Evolutionary conservation across 2,113 vertebrate species (phyloP).

Genomic region (Rhombomys opimus): DNA sequence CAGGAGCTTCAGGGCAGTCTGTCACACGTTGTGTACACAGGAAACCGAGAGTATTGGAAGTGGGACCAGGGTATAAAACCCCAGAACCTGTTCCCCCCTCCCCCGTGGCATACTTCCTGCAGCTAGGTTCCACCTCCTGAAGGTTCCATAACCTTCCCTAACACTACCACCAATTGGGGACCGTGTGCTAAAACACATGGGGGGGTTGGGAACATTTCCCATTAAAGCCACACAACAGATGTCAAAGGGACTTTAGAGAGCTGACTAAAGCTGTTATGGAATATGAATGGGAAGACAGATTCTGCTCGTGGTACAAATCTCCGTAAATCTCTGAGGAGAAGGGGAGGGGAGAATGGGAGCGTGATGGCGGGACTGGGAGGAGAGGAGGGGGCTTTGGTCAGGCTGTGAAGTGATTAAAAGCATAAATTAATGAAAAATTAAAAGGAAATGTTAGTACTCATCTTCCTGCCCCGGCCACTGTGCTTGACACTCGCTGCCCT

Average conservation of each 20-base stretch:
- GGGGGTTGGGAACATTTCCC: background rate
- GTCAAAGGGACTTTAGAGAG: background rate
- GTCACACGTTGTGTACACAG: background rate
- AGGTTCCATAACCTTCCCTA: background rate
- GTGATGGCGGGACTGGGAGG: background rate
- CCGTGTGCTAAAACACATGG: background rate
- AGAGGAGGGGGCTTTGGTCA: too few species aligned
- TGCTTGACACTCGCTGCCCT: background rate
- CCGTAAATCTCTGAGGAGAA: background rate
- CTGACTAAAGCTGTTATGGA: background rate
- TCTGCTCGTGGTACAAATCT: background rate
- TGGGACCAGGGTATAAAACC: background rate
- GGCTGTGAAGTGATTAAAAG: too few species aligned
- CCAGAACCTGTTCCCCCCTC: background rate
- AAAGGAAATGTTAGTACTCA: background rate
- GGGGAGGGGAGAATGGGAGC: background rate
- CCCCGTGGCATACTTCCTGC: background rate
- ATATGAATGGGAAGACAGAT: background rate
- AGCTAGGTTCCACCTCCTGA: background rate
- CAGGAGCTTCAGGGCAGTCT: background rate
- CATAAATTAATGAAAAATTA: background rate
- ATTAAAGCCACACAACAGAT: background rate
- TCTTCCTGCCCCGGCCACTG: background rate
- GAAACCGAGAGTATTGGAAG: background rate
- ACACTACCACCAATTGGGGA: background rate